These are phyloP conservation scores for Peromyscus melanophrys DNA, from an alignment of 2,797 vertebrate species.

Conservation along the genomic window DNA sequence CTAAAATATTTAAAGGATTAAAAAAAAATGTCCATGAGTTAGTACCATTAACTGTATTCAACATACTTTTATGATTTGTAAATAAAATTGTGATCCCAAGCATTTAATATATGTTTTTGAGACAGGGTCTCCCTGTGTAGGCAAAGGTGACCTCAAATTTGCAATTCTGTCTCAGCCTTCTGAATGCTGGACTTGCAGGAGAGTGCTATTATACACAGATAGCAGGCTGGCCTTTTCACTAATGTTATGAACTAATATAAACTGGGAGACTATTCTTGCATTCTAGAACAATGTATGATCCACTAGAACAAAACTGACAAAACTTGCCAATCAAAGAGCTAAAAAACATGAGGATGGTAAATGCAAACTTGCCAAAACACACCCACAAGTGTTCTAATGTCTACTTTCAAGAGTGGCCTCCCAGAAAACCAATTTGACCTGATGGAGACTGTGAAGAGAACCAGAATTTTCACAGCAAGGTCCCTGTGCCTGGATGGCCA, in stretches of 20 bases:
- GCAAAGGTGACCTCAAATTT: not conserved
- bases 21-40: slow-evolving; percentile 11
- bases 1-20: not conserved
- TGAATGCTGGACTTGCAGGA: not conserved
- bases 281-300: not conserved
- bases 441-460: slow-evolving; percentile 71
- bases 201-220: not conserved
- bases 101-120: not conserved
- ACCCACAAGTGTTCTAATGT: slow-evolving; percentile 25
- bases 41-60: not conserved
- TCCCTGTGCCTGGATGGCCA: slow-evolving; percentile 51
- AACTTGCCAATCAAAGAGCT: slow-evolving; percentile 53
- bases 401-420: slow-evolving; percentile 57
- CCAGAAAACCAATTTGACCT: slow-evolving; percentile 59
- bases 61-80: not conserved
- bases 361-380: slow-evolving; percentile 32
- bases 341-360: not conserved
- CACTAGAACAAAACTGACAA: slow-evolving; percentile 14
- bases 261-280: not conserved
- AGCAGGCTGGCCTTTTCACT: slow-evolving; percentile 12
- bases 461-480: slow-evolving; percentile 80
- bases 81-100: slow-evolving; percentile 6
- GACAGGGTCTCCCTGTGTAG: not conserved
- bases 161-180: not conserved
- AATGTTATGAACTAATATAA: not conserved